Base-by-base conservation (phyloP, 2,797 vertebrate genomes). In the Rachycentron canadum region DNA sequence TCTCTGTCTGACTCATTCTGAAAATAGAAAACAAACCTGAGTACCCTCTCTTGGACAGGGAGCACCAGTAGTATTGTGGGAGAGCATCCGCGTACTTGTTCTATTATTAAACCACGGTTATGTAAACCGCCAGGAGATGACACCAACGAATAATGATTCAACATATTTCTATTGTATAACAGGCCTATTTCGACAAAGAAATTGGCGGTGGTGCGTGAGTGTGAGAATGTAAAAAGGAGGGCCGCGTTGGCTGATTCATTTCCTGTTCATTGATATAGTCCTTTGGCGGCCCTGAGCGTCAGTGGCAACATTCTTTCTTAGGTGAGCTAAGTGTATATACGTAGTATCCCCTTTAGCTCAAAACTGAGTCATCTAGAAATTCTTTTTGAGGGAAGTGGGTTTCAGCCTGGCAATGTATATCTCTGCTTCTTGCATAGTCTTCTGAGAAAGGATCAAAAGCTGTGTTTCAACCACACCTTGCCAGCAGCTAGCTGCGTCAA, bases 101-200 rank as follows among this genome's bases (percentile, higher is more conserved):
- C 84, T 88, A 81, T 86, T 87, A 88, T 85, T 90, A 89, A 87
- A 91, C 81, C 34, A 49, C 30, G 21, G 74, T 93, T 93, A 92
- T 88, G 84, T 91, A 92, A 93, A 90, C 77, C 49, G 68, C 66
- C 63, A 75, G 62, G 79, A 88, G 78, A 88, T 55, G 32, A 83
- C 76, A 79, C 81, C 77, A 66, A 76, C 68, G 14, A 62, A 76
- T 74, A 80, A 84, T 90, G 83, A 91, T 89, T 89, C 86, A 91
- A 67, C 58, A 49, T 57, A 86, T 83, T 73, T 85, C 79, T 83
- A 78, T 83, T 88, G 82, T 89, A 60, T 88, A 91, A 91, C 72
- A 66, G 84, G 63, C 78, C 79, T 80, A 76, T 68, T 90, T 87
- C 36, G 56, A 84, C 40, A 49, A 72, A 64, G 61, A 89, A 88